phyloP scores from a whole-genome alignment of 2,113 vertebrate genomes.

The Turdus rufiventris region DNA sequence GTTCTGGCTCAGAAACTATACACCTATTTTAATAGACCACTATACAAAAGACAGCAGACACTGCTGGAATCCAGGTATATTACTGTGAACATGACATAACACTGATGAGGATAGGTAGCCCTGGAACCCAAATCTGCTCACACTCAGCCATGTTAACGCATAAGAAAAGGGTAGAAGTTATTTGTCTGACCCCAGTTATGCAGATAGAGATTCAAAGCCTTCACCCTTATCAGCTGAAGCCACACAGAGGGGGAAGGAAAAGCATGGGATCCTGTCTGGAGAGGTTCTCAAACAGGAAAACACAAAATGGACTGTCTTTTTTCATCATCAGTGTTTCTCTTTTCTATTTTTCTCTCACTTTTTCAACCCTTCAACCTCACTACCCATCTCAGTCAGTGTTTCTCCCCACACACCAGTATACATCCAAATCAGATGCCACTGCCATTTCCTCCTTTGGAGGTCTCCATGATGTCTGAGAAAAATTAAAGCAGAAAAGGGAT shows the following conservation, averaged over 20 bases:
- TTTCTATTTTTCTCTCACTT: not conserved
- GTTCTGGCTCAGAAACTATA: not conserved
- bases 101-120: not conserved
- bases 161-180: not conserved
- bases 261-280: not conserved
- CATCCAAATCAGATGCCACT: not conserved
- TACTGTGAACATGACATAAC: not conserved
- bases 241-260: not conserved
- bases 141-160: rapidly evolving
- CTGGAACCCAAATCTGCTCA: not conserved
- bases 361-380: not conserved
- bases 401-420: not conserved
- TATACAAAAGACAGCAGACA: not conserved
- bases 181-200: not conserved
- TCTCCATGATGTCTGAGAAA: not conserved
- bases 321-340: not conserved
- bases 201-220: not conserved
- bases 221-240: not conserved
- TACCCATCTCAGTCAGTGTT: not conserved
- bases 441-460: not conserved
- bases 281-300: not conserved
- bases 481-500: not conserved
- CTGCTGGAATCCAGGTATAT: not conserved
- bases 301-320: not conserved
- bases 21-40: not conserved